Base-by-base conservation (phyloP, 2,113 vertebrate genomes). In the Amblyopsis rosae region DNA sequence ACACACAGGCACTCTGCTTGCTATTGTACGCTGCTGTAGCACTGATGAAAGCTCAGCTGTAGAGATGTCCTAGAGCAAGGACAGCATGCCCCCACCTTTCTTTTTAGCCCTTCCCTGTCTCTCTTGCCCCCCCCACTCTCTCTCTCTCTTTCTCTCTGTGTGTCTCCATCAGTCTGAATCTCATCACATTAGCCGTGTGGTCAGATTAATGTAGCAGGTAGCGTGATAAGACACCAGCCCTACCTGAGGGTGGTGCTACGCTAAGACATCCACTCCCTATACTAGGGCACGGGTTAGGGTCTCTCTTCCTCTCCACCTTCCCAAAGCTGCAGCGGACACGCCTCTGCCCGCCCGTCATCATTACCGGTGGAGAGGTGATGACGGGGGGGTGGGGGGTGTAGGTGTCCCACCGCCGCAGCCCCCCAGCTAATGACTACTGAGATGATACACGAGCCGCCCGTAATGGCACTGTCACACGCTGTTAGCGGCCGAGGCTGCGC, bases 31-130 rank as follows among this genome's bases (percentile, higher is more conserved):
- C 45, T 8, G 45, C 48, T 56, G 57, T 50, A 35, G 50, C n/a
- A 35, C 69, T 60, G 57, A 77, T 79, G 62, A 54, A 70, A 59
- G 67, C 72, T 16, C 33, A 56, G 72, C 49, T 63, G 76, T 61
- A 62, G 35, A 65, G 54, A 72, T 63, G 80, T 80, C 83, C 77
- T 79, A 4, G 7, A 80, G 62, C 80, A 87, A 87, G 65, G 81
- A 75, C 83, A 62, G 32, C 17, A 32, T 8, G 32, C 32, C 12
- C 26, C 56, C 71, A 15, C 26, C 67, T 62, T 49, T 50, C 66
- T 46, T 9, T 48, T 26, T 26, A 26, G 26, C 35, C 26, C 3
- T 6, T 26, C 26, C 53, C 46, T 41, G 4, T 8, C 35, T 41
- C 35, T 41, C 35, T 41, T 26, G 53, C 16, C 19, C 26, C 11